Conservation (phyloP, 2,113 vertebrate species). For the Myrmecophaga tridactyla region DNA sequence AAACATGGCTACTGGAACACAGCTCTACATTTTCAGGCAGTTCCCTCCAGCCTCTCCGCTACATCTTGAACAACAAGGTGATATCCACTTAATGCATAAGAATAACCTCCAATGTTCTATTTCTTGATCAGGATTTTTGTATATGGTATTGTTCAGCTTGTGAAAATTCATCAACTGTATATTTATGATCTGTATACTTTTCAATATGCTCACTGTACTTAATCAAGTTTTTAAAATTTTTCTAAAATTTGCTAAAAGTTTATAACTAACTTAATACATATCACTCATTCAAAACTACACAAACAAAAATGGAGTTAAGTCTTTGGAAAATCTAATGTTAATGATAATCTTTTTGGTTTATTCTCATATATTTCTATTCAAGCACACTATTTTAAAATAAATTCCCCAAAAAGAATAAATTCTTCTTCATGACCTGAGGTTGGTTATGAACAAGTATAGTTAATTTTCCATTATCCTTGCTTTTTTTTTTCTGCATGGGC, state of each 20-base stretch:
- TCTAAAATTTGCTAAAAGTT: not conserved
- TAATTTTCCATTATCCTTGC: not conserved
- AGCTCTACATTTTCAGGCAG: too few species aligned
- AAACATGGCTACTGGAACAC: too few species aligned
- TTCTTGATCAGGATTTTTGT: constrained; percentile 6
- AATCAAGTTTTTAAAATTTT: constrained; percentile 2
- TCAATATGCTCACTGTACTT: not conserved
- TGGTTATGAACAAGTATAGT: not conserved
- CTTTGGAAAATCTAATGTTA: constrained; percentile 42
- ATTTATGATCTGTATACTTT: not conserved
- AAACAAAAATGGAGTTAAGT: not conserved
- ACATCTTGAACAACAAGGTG: too few species aligned
- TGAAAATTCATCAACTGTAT: not conserved
- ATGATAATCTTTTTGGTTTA: not conserved
- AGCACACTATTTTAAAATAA: constrained; percentile 17
- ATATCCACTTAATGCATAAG: too few species aligned
- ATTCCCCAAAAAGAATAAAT: not conserved
- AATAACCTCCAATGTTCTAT: not conserved
- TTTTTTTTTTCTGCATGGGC: not conserved
- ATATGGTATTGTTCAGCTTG: not conserved
- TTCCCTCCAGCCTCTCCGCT: too few species aligned
- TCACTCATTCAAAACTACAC: not conserved
- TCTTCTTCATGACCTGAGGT: not conserved
- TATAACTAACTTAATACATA: constrained; percentile 29
- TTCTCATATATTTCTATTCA: not conserved